phyloP scores from a whole-genome alignment of 2,113 vertebrate genomes.

The Zingel zingel region DNA sequence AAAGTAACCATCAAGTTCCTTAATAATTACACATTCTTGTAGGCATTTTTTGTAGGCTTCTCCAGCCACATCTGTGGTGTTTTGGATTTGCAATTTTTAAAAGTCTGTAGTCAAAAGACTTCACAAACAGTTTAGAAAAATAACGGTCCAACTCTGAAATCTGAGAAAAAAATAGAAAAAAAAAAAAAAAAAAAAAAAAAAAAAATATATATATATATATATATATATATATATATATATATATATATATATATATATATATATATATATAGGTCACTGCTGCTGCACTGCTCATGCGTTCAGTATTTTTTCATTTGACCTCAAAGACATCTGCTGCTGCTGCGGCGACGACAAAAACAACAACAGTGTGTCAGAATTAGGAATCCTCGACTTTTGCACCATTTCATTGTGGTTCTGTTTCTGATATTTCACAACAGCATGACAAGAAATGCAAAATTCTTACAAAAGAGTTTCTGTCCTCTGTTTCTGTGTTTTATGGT shows the following conservation, averaged over 20 bases:
- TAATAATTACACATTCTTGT: neutral
- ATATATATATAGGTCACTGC: neutral
- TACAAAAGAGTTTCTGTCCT: neutral
- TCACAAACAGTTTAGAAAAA: neutral
- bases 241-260: neutral
- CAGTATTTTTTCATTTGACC: neutral
- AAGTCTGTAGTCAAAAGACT: neutral
- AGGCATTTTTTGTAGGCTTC: neutral
- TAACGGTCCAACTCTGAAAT: neutral
- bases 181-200: too few species aligned
- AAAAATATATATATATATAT: neutral
- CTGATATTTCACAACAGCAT: neutral
- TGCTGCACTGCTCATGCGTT: neutral
- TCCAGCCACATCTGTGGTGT: neutral
- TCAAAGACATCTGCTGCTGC: constrained; percentile 9
- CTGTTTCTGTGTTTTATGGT: constrained; percentile 5
- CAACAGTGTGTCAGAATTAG: neutral
- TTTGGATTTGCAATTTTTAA: neutral
- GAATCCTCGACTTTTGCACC: neutral
- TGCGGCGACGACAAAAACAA: neutral
- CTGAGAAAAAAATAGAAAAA: neutral
- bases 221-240: too few species aligned
- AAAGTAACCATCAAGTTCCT: neutral
- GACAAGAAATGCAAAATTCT: neutral
- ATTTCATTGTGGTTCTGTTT: neutral